Base-by-base conservation (phyloP, 2,797 vertebrate species). In the Mormyrops attenuatus region DNA sequence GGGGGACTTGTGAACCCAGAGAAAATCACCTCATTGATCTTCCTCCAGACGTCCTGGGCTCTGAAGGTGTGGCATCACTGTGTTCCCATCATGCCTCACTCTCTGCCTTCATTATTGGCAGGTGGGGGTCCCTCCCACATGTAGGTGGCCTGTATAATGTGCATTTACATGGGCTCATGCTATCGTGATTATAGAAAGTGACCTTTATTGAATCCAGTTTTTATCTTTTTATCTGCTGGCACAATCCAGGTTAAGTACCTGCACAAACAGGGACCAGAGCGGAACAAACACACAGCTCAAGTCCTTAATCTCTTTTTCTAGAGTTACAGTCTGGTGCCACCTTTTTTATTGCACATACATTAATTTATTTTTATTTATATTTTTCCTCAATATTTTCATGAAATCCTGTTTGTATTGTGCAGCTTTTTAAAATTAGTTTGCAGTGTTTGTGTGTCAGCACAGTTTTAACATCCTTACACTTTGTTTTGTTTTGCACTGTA, bases 1-100 rank as follows among this genome's bases (percentile, higher is more conserved):
- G 17, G 50, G 84, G 84, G 84, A 26, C 26, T 53, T 52, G 50
- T 13, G 84, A 53, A 55, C 84, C 49, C 49, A 86, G 13, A 55
- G 49, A 86, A 86, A 86, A 86, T 53, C n/a, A 53, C 84, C 50
- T 86, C 22, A 86, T 53, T 53, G 84, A 86, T 86, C 49, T 86
- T 86, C 49, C 20, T 26, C 50, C 13, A 30, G 22, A 17, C 47
- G 2, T 38, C 30, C 17, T 2, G 2, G 26, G 30, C 26, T 34
- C 13, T 2, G 1, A 22, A 34, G 84, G 77, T 82, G 77, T 82
- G 41, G 41, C 20, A 47, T 41, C 17, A n/a, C 41, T 73, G 11
- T 73, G 17, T 41, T 47, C 17, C 38, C 77, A 82, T 82, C 77
- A 41, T 82, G 41, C 34, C 38, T n/a, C 77, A 3, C 77, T 44